A percentile compares a stretch with the other conserved stretches of the same genome.
phyloP scores from a whole-genome alignment of 2,797 vertebrate genomes.

The Clarias platycephalus region DNA sequence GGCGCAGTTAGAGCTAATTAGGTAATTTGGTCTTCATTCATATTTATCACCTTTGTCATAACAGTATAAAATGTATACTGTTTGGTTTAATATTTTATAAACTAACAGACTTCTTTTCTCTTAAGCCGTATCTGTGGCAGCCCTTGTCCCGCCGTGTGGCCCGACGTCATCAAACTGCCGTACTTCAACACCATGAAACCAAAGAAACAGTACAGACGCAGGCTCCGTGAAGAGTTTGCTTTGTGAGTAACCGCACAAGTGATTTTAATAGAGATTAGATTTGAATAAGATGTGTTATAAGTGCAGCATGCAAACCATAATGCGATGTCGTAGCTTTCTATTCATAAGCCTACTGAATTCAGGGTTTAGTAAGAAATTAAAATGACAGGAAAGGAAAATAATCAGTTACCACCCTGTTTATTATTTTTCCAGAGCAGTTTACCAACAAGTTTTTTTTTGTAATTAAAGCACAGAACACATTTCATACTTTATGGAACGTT shows the following conservation, averaged over 20 bases:
- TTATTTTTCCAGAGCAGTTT: not conserved
- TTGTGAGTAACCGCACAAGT: slow-evolving; percentile 80
- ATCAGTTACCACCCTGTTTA: not conserved
- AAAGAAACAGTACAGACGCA: slow-evolving; percentile 98
- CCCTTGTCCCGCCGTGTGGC: slow-evolving; percentile 96
- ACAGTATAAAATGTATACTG: not conserved
- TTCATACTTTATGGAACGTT: not conserved
- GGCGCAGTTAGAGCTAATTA: slow-evolving; percentile 96
- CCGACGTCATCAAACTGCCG: slow-evolving; percentile 97
- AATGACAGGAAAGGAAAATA: not conserved
- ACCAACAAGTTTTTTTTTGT: no score
- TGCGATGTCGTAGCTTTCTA: not conserved
- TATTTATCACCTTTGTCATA: not conserved
- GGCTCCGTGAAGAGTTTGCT: slow-evolving; percentile 94
- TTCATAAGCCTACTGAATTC: not conserved
- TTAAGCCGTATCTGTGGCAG: slow-evolving; percentile 94
- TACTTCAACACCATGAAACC: slow-evolving; percentile 99
- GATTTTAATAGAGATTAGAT: not conserved
- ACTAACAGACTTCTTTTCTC: slow-evolving; percentile 7
- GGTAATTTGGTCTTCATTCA: slow-evolving; percentile 67
- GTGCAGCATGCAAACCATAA: not conserved
- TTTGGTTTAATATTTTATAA: not conserved
- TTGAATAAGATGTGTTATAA: not conserved
- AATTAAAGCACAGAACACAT: not conserved
- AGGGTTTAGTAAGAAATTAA: not conserved